Conservation (phyloP, 2,113 vertebrate species). For the Edolisoma coerulescens region DNA sequence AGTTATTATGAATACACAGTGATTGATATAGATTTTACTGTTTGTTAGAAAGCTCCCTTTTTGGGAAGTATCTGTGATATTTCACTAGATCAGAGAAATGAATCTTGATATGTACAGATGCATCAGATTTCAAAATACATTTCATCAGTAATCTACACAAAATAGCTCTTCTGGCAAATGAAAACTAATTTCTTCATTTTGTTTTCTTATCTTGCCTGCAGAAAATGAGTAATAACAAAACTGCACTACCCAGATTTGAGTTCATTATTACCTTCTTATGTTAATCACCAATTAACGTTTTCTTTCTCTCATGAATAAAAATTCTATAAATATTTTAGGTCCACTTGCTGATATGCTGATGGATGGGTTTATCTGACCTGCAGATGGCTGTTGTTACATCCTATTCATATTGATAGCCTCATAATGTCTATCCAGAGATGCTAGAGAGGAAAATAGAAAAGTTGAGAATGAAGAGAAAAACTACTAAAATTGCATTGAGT, state of each 20-base stretch:
- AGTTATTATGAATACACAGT: constrained; percentile 44
- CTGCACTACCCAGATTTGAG: constrained; percentile 33
- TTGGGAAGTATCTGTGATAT: constrained; percentile 38
- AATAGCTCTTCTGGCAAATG: constrained; percentile 40
- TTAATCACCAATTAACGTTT: constrained; percentile 67
- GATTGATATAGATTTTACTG: constrained; percentile 42
- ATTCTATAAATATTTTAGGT: constrained; percentile 80
- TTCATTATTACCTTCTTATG: constrained; percentile 70
- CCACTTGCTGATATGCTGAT: constrained; percentile 84
- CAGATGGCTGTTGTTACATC: constrained; percentile 83
- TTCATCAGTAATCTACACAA: constrained; percentile 35
- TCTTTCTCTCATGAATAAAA: constrained; percentile 61
- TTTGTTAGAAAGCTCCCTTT: constrained; percentile 37
- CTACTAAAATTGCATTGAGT: constrained; percentile 12
- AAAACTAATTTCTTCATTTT: constrained; percentile 55
- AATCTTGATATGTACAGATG: constrained; percentile 26
- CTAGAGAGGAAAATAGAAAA: constrained; percentile 56
- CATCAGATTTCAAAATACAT: constrained; percentile 43
- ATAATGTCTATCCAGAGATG: constrained; percentile 76
- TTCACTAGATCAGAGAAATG: constrained; percentile 43
- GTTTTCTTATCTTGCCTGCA: constrained; percentile 47
- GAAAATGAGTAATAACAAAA: constrained; percentile 49
- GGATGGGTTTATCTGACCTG: constrained; percentile 84
- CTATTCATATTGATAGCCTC: constrained; percentile 71
- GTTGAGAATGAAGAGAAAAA: constrained; percentile 38